Conservation (phyloP, 2,113 vertebrate species). For the Petroica traversi region DNA sequence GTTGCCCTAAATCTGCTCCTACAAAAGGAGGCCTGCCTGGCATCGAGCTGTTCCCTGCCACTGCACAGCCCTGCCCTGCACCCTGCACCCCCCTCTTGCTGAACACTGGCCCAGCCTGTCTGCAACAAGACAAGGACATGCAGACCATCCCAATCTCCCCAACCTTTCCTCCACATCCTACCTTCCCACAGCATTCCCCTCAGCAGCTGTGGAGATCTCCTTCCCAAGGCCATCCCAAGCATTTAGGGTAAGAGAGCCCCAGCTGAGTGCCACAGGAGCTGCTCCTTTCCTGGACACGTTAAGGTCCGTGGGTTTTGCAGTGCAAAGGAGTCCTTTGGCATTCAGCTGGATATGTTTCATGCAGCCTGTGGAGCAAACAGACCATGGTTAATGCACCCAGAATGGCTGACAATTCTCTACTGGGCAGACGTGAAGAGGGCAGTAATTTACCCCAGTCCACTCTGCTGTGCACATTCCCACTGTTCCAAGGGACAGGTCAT, state of each 20-base stretch:
- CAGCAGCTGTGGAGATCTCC: neutral
- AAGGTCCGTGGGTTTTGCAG: neutral
- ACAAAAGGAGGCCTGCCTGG: neutral
- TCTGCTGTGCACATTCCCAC: neutral
- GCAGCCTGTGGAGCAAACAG: neutral
- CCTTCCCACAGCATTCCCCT: neutral
- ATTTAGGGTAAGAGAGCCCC: neutral
- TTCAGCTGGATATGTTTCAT: neutral
- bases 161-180: neutral
- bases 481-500: neutral
- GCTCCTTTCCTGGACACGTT: neutral
- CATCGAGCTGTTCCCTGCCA: neutral
- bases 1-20: neutral
- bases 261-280: neutral
- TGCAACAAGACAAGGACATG: neutral
- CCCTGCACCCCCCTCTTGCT: accelerated
- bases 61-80: accelerated
- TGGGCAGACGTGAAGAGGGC: neutral
- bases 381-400: neutral
- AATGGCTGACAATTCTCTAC: neutral
- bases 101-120: neutral
- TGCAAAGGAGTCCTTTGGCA: neutral
- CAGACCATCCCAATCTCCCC: neutral
- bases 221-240: neutral
- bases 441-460: neutral